These are phyloP conservation scores for Tenthredo livida DNA, from an alignment of 2,888 invertebrate genomes.

Conservation along the genomic window DNA sequence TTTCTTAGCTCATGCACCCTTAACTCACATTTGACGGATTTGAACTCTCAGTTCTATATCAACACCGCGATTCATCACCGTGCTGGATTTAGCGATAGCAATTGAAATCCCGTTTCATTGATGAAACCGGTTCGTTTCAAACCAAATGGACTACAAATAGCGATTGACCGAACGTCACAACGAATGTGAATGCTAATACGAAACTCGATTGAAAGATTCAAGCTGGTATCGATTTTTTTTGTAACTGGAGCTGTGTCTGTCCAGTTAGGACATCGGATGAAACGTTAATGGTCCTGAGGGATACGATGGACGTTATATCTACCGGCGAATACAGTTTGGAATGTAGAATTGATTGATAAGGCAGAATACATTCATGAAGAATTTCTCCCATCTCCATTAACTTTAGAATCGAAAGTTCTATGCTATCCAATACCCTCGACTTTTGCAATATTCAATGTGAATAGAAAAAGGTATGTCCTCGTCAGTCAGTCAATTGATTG, in stretches of 20 bases:
- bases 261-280: not conserved
- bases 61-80: not conserved
- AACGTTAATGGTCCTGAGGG: not conserved
- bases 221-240: not conserved
- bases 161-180: not conserved
- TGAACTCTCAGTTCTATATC: slow-evolving; percentile 1
- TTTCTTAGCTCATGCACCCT: not conserved
- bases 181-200: slow-evolving; percentile 22
- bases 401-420: not conserved
- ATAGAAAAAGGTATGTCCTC: not conserved
- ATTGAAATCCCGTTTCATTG: slow-evolving; percentile 21
- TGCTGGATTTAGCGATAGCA: not conserved
- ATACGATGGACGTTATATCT: not conserved
- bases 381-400: not conserved
- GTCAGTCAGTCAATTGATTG: not conserved
- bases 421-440: not conserved
- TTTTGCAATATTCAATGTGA: not conserved
- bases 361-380: not conserved
- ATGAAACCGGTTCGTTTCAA: not conserved
- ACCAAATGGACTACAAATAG: slow-evolving; percentile 13
- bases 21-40: slow-evolving; percentile 15
- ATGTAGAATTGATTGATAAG: not conserved
- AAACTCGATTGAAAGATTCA: slow-evolving; percentile 20
- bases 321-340: not conserved
- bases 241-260: not conserved